Conservation (phyloP, 2,888 invertebrate species). For the Peribatodes rhomboidaria region DNA sequence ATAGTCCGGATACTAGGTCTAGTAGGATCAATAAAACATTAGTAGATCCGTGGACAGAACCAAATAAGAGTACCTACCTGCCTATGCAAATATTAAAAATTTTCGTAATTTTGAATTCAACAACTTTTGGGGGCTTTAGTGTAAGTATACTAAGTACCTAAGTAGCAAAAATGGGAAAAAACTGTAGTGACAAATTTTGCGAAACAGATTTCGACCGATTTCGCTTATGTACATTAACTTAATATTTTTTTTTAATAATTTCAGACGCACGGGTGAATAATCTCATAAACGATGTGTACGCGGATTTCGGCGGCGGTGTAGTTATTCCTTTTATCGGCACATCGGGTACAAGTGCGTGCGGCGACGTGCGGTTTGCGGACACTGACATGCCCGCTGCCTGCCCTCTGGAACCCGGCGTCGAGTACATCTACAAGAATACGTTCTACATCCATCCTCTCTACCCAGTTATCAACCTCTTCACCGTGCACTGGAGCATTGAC, state of each 20-base stretch:
- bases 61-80: too few relatives aligned
- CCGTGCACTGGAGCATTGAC: conserved; percentile 88
- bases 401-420: conserved; percentile 87
- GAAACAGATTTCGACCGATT: too few relatives aligned
- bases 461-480: conserved; percentile 78
- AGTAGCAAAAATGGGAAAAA: too few relatives aligned
- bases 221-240: background rate
- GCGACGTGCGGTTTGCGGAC: conserved; percentile 48
- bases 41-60: too few relatives aligned
- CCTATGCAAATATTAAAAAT: too few relatives aligned
- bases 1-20: too few relatives aligned
- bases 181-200: too few relatives aligned
- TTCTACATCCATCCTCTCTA: conserved; percentile 82
- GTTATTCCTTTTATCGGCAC: conserved; percentile 91
- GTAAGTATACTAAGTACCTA: too few relatives aligned
- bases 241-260: conserved; percentile 41
- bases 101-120: too few relatives aligned
- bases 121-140: too few relatives aligned
- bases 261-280: conserved; percentile 78
- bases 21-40: too few relatives aligned
- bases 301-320: conserved; percentile 80
- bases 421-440: conserved; percentile 89
- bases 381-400: conserved; percentile 85
- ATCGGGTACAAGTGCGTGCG: conserved; percentile 87
- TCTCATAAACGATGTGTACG: conserved; percentile 86